A percentile compares a stretch with the other conserved stretches of the same genome.
phyloP scores from a whole-genome alignment of 2,888 invertebrate species.

The Trimorus sp. region DNA sequence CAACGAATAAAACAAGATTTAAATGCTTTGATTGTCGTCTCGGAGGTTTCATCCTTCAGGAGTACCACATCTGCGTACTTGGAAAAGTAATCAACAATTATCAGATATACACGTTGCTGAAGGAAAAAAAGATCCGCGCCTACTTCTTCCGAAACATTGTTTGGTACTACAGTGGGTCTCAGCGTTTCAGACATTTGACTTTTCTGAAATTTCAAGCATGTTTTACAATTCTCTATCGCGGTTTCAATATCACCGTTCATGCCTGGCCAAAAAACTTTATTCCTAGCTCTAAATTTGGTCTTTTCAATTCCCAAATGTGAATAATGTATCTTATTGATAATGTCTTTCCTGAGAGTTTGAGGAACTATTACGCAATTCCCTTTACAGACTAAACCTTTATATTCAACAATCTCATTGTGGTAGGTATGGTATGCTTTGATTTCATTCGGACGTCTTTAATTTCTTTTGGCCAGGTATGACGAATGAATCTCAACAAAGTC shows the following conservation, averaged over 20 bases:
- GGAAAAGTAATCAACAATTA: slow-evolving; percentile 51
- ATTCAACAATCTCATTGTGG: slow-evolving; percentile 30
- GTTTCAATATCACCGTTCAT: slow-evolving; percentile 30
- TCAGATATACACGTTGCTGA: slow-evolving; percentile 23
- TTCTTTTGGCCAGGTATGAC: slow-evolving; percentile 49
- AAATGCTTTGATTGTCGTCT: slow-evolving; percentile 30
- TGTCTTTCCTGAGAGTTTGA: slow-evolving; percentile 53
- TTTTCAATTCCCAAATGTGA: slow-evolving; percentile 63
- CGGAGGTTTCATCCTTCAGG: slow-evolving; percentile 12
- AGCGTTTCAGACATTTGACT: slow-evolving; percentile 43
- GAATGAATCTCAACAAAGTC: slow-evolving; percentile 36
- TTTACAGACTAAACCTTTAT: slow-evolving; percentile 38
- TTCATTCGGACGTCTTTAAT: slow-evolving; percentile 57
- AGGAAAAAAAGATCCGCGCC: slow-evolving; percentile 46
- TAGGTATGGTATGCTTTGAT: slow-evolving; percentile 55
- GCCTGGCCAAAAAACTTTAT: slow-evolving; percentile 59
- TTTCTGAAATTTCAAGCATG: slow-evolving; percentile 48
- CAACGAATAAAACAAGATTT: slow-evolving; percentile 54
- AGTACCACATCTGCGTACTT: slow-evolving; percentile 41
- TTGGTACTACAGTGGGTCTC: slow-evolving; percentile 34
- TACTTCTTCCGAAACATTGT: slow-evolving; percentile 29
- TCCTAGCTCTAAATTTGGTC: slow-evolving; percentile 45
- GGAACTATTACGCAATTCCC: slow-evolving; percentile 62
- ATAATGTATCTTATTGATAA: slow-evolving; percentile 54
- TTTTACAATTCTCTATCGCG: slow-evolving; percentile 41